phyloP scores from a whole-genome alignment of 2,888 invertebrate species.

The Acleris emargana region DNA sequence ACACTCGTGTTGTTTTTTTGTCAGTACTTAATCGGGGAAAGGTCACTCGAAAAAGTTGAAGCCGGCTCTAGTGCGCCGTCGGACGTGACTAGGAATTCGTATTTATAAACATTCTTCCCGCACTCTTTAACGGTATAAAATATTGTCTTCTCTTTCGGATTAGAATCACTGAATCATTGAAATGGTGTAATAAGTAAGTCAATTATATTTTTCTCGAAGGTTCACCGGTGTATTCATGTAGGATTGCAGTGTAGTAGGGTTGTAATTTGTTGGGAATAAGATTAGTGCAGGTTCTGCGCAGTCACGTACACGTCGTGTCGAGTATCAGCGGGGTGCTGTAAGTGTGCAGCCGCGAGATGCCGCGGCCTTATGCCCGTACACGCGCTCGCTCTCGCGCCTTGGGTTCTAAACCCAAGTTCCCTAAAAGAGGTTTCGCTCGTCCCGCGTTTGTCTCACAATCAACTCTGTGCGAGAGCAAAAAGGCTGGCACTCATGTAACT shows the following conservation, averaged over 20 bases:
- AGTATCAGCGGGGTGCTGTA: conserved; percentile 58
- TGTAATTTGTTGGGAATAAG: conserved; percentile 51
- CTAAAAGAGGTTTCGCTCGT: too few species aligned
- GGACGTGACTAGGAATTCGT: conserved; percentile 60
- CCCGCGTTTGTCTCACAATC: too few species aligned
- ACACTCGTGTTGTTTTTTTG: conserved; percentile 55
- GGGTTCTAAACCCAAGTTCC: not conserved
- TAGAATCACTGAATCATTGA: too few species aligned
- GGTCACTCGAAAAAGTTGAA: conserved; percentile 56
- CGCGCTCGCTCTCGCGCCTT: conserved; percentile 45
- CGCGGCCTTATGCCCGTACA: conserved; percentile 65
- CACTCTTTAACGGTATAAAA: conserved; percentile 39
- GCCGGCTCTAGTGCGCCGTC: conserved; percentile 56
- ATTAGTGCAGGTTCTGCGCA: conserved; percentile 76
- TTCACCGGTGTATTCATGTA: not conserved
- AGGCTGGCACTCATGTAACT: too few species aligned
- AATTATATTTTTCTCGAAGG: not conserved
- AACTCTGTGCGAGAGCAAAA: too few species aligned
- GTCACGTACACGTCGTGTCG: conserved; percentile 75
- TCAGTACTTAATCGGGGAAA: conserved; percentile 54
- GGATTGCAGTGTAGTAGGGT: not conserved
- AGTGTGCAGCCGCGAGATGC: conserved; percentile 44
- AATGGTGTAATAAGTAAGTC: not conserved
- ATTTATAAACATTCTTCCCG: conserved; percentile 46
- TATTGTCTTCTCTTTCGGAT: too few species aligned